Conservation (phyloP, 2,888 invertebrate species). For the Parnassius glacialis region DNA sequence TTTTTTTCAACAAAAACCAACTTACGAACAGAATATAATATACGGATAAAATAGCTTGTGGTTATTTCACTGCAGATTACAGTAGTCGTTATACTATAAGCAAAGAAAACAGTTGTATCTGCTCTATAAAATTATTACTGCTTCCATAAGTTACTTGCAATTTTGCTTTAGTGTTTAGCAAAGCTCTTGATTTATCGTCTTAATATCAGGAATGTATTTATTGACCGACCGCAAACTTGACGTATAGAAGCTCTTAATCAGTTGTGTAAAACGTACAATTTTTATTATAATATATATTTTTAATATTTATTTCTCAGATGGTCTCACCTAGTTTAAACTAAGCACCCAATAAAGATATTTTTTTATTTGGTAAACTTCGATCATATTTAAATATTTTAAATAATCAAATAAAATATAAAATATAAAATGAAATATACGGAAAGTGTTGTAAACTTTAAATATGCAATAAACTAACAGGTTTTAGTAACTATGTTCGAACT, state of each 20-base stretch:
- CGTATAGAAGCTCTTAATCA: conserved; percentile 22
- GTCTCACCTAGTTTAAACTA: too few relatives aligned
- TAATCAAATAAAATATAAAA: too few relatives aligned
- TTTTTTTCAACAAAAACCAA: too few relatives aligned
- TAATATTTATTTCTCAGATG: not conserved
- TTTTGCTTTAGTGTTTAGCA: conserved; percentile 42
- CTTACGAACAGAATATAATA: too few relatives aligned
- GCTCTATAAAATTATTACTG: conserved; percentile 7
- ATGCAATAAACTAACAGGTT: not conserved
- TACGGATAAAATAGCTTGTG: too few relatives aligned
- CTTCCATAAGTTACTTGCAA: conserved; percentile 31
- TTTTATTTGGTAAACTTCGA: too few relatives aligned
- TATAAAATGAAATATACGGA: not conserved
- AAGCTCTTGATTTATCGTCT: conserved; percentile 50
- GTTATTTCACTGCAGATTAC: too few relatives aligned
- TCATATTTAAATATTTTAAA: too few relatives aligned
- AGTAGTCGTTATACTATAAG: too few relatives aligned
- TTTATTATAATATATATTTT: not conserved
- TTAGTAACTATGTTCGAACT: not conserved
- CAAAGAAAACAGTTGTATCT: not conserved
- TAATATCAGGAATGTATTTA: conserved; percentile 58
- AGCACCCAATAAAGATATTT: too few relatives aligned
- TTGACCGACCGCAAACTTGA: conserved; percentile 35
- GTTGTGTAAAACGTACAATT: not conserved
- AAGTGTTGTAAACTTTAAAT: not conserved